phyloP scores from a whole-genome alignment of 2,888 invertebrate species.

The Rhorus exstirpatorius region DNA sequence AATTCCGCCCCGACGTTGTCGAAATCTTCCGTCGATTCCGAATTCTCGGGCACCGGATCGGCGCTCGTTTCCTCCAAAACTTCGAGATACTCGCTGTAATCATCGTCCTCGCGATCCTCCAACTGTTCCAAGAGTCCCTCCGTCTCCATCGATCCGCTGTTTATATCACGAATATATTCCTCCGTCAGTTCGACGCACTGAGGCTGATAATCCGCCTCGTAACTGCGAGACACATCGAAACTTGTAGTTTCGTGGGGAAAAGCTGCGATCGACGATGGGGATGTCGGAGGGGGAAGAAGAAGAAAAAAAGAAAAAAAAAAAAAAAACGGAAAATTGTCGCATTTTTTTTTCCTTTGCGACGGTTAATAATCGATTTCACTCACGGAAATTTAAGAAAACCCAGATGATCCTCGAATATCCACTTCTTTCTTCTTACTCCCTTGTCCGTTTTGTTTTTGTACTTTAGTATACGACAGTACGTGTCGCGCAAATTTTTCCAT shows the following conservation, averaged over 20 bases:
- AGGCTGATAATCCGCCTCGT: slow-evolving; percentile 81
- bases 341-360: too few species aligned
- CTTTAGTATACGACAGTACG: slow-evolving; percentile 83
- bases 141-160: slow-evolving; percentile 77
- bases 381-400: slow-evolving; percentile 83
- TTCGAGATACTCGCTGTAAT: slow-evolving; percentile 83
- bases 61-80: slow-evolving; percentile 80
- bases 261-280: neutral
- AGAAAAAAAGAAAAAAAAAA: slow-evolving; percentile 13
- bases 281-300: too few species aligned
- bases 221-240: slow-evolving; percentile 71
- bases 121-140: slow-evolving; percentile 82
- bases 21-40: slow-evolving; percentile 49
- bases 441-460: slow-evolving; percentile 82
- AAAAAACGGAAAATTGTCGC: too few species aligned
- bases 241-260: neutral
- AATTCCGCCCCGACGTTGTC: slow-evolving; percentile 26
- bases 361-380: slow-evolving; percentile 69
- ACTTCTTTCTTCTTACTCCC: slow-evolving; percentile 82
- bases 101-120: slow-evolving; percentile 82
- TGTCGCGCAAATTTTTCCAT: slow-evolving; percentile 84
- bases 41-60: slow-evolving; percentile 72
- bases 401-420: slow-evolving; percentile 84
- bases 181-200: slow-evolving; percentile 81
- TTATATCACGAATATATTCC: slow-evolving; percentile 83